phyloP scores from a whole-genome alignment of 2,113 vertebrate species.

The Tor tambroides region DNA sequence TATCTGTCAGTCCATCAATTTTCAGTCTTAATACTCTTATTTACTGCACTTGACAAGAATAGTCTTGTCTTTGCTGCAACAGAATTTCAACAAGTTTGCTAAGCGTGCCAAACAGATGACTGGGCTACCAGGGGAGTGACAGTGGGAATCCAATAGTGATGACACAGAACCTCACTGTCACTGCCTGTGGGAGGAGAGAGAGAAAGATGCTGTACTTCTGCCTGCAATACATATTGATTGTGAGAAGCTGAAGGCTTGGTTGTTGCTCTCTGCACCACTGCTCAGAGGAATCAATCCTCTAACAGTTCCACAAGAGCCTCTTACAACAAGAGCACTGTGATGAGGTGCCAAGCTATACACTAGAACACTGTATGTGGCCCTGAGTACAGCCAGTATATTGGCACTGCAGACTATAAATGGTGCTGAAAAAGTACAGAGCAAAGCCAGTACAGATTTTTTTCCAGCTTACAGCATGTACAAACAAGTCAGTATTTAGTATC shows the following conservation, averaged over 20 bases:
- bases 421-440: background rate
- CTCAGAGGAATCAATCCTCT: constrained; percentile 49
- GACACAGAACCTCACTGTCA: constrained; percentile 1
- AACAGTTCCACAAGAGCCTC: constrained; percentile 44
- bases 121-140: constrained; percentile 13
- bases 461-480: too few relatives aligned
- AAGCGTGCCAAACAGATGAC: constrained; percentile 1
- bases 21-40: background rate
- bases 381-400: background rate
- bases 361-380: constrained; percentile 30
- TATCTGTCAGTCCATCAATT: background rate
- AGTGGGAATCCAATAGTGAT: constrained; percentile 10
- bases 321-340: constrained; percentile 36
- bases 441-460: background rate
- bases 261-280: constrained; percentile 50
- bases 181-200: constrained; percentile 12
- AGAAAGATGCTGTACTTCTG: constrained; percentile 42
- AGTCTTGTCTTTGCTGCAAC: background rate
- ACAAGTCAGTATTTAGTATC: too few relatives aligned
- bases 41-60: background rate
- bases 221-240: constrained; percentile 50
- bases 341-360: constrained; percentile 24
- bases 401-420: background rate
- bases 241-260: constrained; percentile 32
- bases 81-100: constrained; percentile 1